Conservation (phyloP, 2,113 vertebrate species). For the Haemorhous mexicanus region DNA sequence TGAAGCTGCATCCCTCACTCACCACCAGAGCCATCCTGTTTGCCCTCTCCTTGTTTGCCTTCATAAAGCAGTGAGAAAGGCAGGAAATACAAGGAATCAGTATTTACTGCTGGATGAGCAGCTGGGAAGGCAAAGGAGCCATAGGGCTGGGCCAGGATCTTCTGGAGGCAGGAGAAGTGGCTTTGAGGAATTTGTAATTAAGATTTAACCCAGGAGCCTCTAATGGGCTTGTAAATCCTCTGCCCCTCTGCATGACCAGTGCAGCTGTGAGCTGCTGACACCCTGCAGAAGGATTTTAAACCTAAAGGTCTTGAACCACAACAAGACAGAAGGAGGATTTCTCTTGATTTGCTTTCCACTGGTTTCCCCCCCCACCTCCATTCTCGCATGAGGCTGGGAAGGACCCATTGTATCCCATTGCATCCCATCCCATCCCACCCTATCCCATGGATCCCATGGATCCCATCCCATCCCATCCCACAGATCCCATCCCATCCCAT, state of each 20-base stretch:
- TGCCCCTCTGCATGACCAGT: neutral
- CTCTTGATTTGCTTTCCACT: neutral
- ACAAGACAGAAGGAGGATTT: neutral
- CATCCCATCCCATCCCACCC: neutral
- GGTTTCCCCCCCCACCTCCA: accelerated
- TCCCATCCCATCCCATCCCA: neutral
- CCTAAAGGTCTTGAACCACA: neutral
- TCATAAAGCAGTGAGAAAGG: neutral
- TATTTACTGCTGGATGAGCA: neutral
- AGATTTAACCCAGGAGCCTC: neutral
- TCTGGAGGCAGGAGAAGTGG: neutral
- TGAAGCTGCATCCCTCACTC: neutral
- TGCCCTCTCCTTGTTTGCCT: neutral
- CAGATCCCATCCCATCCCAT: neutral
- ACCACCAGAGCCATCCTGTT: neutral
- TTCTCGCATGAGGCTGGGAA: accelerated
- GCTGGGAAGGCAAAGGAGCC: neutral
- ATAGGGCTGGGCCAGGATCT: neutral
- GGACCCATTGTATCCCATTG: neutral
- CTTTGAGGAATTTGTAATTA: neutral
- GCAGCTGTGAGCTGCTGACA: neutral
- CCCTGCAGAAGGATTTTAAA: neutral
- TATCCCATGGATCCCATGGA: neutral
- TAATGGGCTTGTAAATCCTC: neutral
- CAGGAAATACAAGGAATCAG: neutral